phyloP scores from a whole-genome alignment of 2,797 vertebrate species.

The Carcharodon carcharias region DNA sequence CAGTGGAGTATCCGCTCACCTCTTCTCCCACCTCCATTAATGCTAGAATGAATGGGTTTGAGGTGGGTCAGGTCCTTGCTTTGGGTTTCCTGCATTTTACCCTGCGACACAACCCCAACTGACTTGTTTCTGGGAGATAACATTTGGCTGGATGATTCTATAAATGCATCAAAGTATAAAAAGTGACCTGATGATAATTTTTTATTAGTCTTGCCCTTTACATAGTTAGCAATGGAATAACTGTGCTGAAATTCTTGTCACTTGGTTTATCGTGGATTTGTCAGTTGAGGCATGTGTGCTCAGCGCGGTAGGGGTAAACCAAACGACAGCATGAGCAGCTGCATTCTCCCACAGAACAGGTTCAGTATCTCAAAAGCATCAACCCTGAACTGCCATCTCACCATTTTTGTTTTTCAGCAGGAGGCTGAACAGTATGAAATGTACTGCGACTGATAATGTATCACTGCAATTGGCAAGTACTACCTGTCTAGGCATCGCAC shows the following conservation, averaged over 20 bases:
- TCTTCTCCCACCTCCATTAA: too few relatives aligned
- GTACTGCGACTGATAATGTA: neutral
- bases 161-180: neutral
- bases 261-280: neutral
- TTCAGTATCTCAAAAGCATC: neutral
- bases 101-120: neutral
- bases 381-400: neutral
- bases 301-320: neutral
- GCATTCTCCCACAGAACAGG: neutral
- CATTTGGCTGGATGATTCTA: neutral
- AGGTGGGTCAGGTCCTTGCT: neutral
- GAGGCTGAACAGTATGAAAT: neutral
- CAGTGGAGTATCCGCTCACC: neutral
- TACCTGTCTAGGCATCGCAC: neutral
- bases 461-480: neutral
- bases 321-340: neutral
- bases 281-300: neutral
- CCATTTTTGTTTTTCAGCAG: neutral
- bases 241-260: neutral
- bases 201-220: neutral
- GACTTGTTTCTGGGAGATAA: neutral
- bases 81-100: neutral
- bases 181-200: neutral
- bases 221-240: neutral
- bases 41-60: too few relatives aligned